These are phyloP conservation scores for Eurois occulta DNA, from an alignment of 2,888 invertebrate genomes.

Conservation along the genomic window DNA sequence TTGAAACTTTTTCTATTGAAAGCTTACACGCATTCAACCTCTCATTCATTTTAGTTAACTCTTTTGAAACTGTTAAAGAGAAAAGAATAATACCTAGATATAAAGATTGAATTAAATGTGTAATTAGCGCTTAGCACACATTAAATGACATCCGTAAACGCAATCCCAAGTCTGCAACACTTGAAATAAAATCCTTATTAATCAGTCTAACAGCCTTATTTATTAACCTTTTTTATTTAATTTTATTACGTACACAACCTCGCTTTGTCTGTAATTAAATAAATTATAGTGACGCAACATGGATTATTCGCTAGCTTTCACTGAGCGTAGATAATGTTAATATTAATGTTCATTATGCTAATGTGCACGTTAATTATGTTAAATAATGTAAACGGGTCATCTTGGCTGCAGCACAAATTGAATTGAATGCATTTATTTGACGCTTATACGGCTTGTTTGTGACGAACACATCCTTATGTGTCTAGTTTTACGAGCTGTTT, in stretches of 20 bases:
- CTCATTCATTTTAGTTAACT: background rate
- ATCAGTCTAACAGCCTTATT: slow-evolving; percentile 21
- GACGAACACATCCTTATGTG: slow-evolving; percentile 32
- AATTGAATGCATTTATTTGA: slow-evolving; percentile 45
- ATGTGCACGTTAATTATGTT: slow-evolving; percentile 53
- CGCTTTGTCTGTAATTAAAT: slow-evolving; percentile 53
- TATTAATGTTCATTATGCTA: slow-evolving; percentile 44
- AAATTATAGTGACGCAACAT: slow-evolving; percentile 59
- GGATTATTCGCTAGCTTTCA: slow-evolving; percentile 54
- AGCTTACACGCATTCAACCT: background rate
- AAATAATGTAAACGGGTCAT: slow-evolving; percentile 62
- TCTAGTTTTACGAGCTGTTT: slow-evolving; percentile 2
- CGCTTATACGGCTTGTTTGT: slow-evolving; percentile 23
- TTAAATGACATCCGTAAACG: slow-evolving; percentile 16
- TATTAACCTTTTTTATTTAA: slow-evolving; percentile 37
- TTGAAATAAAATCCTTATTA: slow-evolving; percentile 27
- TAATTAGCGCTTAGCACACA: background rate
- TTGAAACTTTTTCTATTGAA: background rate
- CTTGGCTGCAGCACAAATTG: slow-evolving; percentile 41
- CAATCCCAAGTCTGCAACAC: background rate
- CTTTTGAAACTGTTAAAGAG: slow-evolving; percentile 3
- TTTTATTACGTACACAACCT: slow-evolving; percentile 34
- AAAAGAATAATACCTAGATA: background rate
- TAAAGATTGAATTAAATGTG: too few relatives aligned
- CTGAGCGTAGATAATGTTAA: slow-evolving; percentile 55